Conservation (phyloP, 2,113 vertebrate genomes). For the Tautogolabrus adspersus region DNA sequence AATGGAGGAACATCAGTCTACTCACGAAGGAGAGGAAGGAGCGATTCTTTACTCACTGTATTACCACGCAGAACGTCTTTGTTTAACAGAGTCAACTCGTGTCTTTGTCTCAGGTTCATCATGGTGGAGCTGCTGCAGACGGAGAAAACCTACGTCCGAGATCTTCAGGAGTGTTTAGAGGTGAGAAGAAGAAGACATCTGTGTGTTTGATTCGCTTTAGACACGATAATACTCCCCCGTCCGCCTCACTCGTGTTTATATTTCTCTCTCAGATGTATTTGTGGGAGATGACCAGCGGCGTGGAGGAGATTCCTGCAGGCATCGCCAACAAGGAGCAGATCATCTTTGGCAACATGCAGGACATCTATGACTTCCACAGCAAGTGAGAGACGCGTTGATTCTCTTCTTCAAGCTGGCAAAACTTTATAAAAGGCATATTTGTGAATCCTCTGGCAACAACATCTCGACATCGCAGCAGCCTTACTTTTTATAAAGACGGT, state of each 20-base stretch:
- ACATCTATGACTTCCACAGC: constrained; percentile 98
- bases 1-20: too few species aligned
- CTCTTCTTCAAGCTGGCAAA: too few species aligned
- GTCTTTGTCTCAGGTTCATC: constrained; percentile 88
- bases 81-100: too few species aligned
- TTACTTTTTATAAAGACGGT: not conserved
- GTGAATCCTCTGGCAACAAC: too few species aligned
- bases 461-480: not conserved
- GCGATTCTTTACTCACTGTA: too few species aligned
- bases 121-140: constrained; percentile 98
- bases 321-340: constrained; percentile 95
- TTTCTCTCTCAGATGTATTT: constrained; percentile 89
- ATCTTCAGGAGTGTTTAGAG: constrained; percentile 97
- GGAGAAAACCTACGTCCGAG: constrained; percentile 96
- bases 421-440: too few species aligned
- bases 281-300: constrained; percentile 97
- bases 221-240: not conserved
- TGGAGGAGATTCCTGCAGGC: constrained; percentile 93
- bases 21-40: too few species aligned
- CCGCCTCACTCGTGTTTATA: not conserved
- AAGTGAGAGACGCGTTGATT: constrained; percentile 84
- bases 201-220: not conserved
- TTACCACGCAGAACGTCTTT: too few species aligned
- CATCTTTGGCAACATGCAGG: constrained; percentile 98
- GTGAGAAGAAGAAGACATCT: constrained; percentile 68